Evolutionary conservation across 2,888 invertebrate genomes (phyloP).

Genomic region (Papilio protenor): DNA sequence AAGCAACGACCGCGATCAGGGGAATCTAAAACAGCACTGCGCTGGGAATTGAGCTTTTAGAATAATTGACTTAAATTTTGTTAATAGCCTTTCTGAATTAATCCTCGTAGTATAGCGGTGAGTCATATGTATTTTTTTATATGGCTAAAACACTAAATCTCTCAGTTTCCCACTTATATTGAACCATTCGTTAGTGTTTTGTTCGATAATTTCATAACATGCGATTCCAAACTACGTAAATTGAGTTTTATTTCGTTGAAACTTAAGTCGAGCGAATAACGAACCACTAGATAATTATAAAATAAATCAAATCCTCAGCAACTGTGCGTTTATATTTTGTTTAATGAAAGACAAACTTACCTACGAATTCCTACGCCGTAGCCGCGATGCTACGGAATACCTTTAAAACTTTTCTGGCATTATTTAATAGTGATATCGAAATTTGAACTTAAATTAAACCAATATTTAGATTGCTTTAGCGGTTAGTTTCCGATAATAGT

Average conservation of each 20-base stretch:
- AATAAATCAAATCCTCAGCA: no score
- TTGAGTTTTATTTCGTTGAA: no score
- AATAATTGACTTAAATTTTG: background rate
- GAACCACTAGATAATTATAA: no score
- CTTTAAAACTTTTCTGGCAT: background rate
- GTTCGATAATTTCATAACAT: no score
- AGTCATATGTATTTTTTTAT: background rate
- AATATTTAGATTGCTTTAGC: slow-evolving; percentile 30
- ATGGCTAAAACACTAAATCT: no score
- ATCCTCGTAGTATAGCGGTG: background rate
- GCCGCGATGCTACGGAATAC: background rate
- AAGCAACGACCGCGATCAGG: slow-evolving; percentile 6
- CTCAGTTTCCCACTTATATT: no score
- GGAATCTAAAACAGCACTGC: slow-evolving; percentile 8
- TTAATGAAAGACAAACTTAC: background rate
- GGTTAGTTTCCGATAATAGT: slow-evolving; percentile 30
- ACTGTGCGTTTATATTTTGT: no score
- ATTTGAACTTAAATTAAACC: slow-evolving; percentile 4
- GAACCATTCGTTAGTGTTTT: no score
- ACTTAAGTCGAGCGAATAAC: no score
- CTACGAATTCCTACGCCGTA: slow-evolving; percentile 1
- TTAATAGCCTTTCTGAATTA: background rate
- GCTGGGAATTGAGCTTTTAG: slow-evolving; percentile 3
- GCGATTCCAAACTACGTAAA: no score
- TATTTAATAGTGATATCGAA: background rate